These are phyloP conservation scores for Perizoma flavofasciatum DNA, from an alignment of 2,888 invertebrate genomes.

Conservation along the genomic window DNA sequence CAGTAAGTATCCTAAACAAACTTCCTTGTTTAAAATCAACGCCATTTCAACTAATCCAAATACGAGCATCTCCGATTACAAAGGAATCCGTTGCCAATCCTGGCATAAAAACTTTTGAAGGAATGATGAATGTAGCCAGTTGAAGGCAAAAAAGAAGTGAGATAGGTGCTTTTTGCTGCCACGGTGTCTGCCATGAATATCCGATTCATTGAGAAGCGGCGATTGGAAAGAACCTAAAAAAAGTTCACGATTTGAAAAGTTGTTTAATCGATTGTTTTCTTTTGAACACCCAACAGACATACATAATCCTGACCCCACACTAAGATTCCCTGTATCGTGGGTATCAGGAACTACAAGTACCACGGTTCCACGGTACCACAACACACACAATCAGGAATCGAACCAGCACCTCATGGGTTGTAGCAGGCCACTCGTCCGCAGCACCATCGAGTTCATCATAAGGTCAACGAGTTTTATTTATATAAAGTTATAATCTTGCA, in stretches of 20 bases:
- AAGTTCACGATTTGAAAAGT: conserved; percentile 7
- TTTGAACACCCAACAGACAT: too few relatives aligned
- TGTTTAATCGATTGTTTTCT: too few relatives aligned
- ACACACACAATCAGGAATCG: too few relatives aligned
- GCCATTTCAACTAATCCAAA: conserved; percentile 22
- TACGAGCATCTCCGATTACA: conserved; percentile 22
- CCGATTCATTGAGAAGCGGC: conserved; percentile 59
- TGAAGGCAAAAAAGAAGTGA: conserved; percentile 44
- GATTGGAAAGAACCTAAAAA: conserved; percentile 47
- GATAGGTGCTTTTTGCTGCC: conserved; percentile 71
- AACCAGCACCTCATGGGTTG: too few relatives aligned
- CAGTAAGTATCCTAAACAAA: conserved; percentile 20
- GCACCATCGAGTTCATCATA: too few relatives aligned
- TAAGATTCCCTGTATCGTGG: too few relatives aligned
- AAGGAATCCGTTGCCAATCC: conserved; percentile 24
- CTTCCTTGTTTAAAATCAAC: conserved; percentile 24
- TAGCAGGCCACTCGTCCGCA: too few relatives aligned
- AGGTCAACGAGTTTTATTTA: too few relatives aligned
- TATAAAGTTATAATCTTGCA: too few relatives aligned
- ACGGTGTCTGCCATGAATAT: conserved; percentile 77
- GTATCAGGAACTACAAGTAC: too few relatives aligned
- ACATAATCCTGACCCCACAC: too few relatives aligned
- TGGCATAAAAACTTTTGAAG: conserved; percentile 34
- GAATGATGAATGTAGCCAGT: conserved; percentile 36
- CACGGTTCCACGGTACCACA: too few relatives aligned